phyloP scores from a whole-genome alignment of 2,888 invertebrate genomes.

The Netelia fuscicornis region DNA sequence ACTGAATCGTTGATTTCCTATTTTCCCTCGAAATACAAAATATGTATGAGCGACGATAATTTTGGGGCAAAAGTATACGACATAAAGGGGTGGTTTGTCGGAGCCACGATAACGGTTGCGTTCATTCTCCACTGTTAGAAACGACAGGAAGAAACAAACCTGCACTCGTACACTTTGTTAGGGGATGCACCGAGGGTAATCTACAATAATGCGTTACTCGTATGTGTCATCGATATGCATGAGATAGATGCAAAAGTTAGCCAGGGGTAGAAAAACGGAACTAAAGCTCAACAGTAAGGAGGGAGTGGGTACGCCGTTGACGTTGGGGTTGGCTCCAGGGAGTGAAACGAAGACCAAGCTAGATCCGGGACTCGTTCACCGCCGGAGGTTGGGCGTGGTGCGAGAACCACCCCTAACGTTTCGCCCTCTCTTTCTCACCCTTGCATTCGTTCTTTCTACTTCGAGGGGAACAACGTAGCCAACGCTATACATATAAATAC shows the following conservation, averaged over 20 bases:
- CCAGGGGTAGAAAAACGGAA: conserved; percentile 62
- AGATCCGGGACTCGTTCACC: conserved; percentile 76
- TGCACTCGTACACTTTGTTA: conserved; percentile 74
- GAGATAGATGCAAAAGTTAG: conserved; percentile 3
- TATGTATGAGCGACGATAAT: no score
- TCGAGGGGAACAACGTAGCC: conserved; percentile 15
- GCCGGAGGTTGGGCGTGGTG: conserved; percentile 84
- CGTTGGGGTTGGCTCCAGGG: conserved; percentile 42
- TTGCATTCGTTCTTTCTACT: conserved; percentile 45
- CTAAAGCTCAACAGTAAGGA: conserved; percentile 47
- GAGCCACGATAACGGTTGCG: conserved; percentile 20
- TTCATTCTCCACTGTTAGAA: conserved; percentile 5
- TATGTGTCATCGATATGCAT: conserved; percentile 44
- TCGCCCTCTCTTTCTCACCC: conserved; percentile 50
- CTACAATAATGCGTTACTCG: conserved; percentile 80
- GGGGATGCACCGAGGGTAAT: conserved; percentile 81
- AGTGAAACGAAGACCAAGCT: conserved; percentile 70
- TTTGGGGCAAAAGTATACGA: background rate
- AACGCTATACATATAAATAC: background rate
- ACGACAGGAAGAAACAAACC: conserved; percentile 60
- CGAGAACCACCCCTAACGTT: conserved; percentile 66
- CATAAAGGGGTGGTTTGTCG: conserved; percentile 11
- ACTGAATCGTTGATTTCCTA: no score
- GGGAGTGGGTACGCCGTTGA: background rate
- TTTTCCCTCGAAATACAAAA: no score